Evolutionary conservation across 2,797 vertebrate genomes (phyloP).

Genomic region (Petrocephalus sullivani): DNA sequence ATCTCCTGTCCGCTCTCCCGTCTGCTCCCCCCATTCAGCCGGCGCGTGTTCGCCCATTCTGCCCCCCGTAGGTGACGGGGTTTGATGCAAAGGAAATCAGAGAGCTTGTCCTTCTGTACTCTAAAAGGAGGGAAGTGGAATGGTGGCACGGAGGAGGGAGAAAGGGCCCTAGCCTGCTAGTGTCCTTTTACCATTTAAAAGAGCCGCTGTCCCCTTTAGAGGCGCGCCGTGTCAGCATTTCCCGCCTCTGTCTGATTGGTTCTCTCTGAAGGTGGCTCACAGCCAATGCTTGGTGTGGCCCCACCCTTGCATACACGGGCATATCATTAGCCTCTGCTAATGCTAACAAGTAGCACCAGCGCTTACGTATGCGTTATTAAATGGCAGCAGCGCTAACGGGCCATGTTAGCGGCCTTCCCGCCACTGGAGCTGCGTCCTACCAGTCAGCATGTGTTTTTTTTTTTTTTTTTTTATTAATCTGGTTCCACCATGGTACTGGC

Average conservation of each 20-base stretch:
- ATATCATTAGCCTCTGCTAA: not conserved
- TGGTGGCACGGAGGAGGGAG: not conserved
- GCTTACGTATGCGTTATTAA: not conserved
- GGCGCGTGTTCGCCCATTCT: not conserved
- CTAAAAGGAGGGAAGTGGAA: not conserved
- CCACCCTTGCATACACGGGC: not conserved
- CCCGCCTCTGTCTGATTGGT: not conserved
- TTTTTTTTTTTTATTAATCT: conserved; percentile 5
- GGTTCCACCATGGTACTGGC: not conserved
- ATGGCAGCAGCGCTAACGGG: not conserved
- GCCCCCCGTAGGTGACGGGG: not conserved
- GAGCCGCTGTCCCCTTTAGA: not conserved
- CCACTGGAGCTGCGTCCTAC: not conserved
- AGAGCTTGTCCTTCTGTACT: not conserved
- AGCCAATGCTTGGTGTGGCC: not conserved
- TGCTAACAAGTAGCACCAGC: not conserved
- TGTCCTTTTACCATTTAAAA: not conserved
- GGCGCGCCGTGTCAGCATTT: not conserved
- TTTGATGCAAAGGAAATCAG: not conserved
- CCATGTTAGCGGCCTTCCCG: not conserved
- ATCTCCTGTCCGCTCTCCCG: not conserved
- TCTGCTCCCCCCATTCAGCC: not conserved
- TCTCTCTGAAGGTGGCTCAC: not conserved
- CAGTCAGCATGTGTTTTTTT: conserved; percentile 4
- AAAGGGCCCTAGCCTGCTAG: not conserved